Conservation (phyloP, 2,797 vertebrate genomes). For the Sorex maritimensis region DNA sequence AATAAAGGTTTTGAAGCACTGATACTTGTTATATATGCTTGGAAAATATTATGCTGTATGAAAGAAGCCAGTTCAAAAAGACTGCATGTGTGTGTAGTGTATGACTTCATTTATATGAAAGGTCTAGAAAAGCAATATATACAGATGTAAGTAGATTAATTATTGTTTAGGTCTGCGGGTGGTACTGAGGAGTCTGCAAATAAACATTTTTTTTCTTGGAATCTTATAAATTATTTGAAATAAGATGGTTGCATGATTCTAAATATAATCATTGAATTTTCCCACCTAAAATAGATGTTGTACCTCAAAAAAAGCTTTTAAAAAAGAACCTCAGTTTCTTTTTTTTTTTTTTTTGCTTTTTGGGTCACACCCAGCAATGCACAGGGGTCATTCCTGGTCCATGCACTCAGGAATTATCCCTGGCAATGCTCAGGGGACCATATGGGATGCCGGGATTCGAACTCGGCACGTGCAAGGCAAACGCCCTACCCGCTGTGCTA, state of each 20-base stretch:
- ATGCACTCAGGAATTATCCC: no score
- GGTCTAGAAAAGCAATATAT: conserved; percentile 32
- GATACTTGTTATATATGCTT: no score
- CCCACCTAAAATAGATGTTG: conserved; percentile 39
- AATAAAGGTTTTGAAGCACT: no score
- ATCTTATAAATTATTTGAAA: conserved; percentile 59
- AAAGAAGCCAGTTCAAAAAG: conserved; percentile 39
- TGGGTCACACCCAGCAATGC: no score
- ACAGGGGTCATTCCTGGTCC: no score
- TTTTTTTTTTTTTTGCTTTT: no score
- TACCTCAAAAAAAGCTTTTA: conserved; percentile 7
- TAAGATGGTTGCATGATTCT: conserved; percentile 53
- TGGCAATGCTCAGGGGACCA: no score
- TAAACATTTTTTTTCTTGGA: conserved; percentile 32
- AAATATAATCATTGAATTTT: conserved; percentile 42
- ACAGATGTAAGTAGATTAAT: conserved; percentile 32
- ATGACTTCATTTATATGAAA: conserved; percentile 45
- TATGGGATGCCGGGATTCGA: no score
- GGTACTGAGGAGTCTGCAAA: not conserved
- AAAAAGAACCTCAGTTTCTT: not conserved
- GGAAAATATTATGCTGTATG: conserved; percentile 15
- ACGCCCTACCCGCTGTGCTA: no score
- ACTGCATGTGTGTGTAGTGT: not conserved
- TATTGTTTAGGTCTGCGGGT: not conserved
- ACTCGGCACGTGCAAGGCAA: no score